Conservation (phyloP, 2,797 vertebrate species). For the Miichthys miiuy region DNA sequence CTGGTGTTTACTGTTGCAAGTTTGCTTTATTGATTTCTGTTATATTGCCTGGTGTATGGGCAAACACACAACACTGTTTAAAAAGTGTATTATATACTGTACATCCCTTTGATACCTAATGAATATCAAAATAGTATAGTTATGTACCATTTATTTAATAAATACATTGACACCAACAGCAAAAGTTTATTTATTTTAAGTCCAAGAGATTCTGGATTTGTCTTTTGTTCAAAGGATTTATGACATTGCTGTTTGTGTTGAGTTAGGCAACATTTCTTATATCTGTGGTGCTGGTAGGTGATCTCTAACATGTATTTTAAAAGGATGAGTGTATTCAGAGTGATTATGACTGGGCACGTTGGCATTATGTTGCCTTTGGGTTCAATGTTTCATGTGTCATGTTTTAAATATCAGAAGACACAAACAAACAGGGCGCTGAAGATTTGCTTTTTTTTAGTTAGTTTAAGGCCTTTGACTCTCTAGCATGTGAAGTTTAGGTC, state of each 20-base stretch:
- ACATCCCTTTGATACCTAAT: neutral
- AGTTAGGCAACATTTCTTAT: neutral
- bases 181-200: no score
- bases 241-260: neutral
- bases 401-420: slow-evolving; percentile 33
- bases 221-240: neutral
- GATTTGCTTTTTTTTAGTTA: neutral
- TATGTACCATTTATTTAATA: neutral
- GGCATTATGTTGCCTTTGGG: slow-evolving; percentile 35
- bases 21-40: neutral
- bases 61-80: neutral
- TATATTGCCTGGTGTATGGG: neutral
- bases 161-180: neutral
- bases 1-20: neutral
- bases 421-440: neutral
- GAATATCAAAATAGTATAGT: neutral
- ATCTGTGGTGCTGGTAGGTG: neutral
- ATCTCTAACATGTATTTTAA: neutral
- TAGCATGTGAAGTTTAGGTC: neutral
- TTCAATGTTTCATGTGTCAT: slow-evolving; percentile 40
- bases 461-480: neutral
- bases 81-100: neutral
- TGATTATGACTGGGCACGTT: slow-evolving; percentile 3
- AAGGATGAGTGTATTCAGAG: slow-evolving; percentile 25
- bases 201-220: neutral